These are phyloP conservation scores for Trichonephila clavipes DNA, from an alignment of 1,140 invertebrate species.

Conservation along the genomic window DNA sequence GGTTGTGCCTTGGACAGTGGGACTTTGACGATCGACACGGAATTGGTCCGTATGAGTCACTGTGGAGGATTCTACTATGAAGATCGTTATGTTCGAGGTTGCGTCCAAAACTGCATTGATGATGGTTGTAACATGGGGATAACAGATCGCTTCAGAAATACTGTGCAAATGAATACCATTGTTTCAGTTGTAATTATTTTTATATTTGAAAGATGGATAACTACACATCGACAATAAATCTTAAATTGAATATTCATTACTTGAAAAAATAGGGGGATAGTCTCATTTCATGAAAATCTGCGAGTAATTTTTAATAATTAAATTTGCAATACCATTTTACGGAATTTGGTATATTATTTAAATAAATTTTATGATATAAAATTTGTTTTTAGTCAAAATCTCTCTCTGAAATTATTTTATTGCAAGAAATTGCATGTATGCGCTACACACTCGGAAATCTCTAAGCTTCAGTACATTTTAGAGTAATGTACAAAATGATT, in stretches of 20 bases:
- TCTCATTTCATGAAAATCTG: not conserved
- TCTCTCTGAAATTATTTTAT: no score
- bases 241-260: not conserved
- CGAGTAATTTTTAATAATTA: not conserved
- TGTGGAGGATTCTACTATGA: slow-evolving; percentile 94
- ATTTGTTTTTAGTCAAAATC: no score
- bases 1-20: slow-evolving; percentile 94
- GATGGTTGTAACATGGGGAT: slow-evolving; percentile 78
- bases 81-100: slow-evolving; percentile 85
- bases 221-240: not conserved
- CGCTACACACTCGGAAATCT: no score
- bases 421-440: no score
- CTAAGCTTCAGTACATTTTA: no score
- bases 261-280: not conserved
- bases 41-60: slow-evolving; percentile 92
- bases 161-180: not conserved
- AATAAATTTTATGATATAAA: no score
- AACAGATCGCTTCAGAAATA: not conserved
- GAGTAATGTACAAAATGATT: no score
- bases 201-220: not conserved
- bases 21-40: slow-evolving; percentile 94
- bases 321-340: not conserved
- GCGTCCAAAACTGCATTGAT: slow-evolving; percentile 80
- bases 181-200: not conserved
- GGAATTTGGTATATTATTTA: no score